Evolutionary conservation across 2,113 vertebrate species (phyloP).

Genomic region (Silurus meridionalis): DNA sequence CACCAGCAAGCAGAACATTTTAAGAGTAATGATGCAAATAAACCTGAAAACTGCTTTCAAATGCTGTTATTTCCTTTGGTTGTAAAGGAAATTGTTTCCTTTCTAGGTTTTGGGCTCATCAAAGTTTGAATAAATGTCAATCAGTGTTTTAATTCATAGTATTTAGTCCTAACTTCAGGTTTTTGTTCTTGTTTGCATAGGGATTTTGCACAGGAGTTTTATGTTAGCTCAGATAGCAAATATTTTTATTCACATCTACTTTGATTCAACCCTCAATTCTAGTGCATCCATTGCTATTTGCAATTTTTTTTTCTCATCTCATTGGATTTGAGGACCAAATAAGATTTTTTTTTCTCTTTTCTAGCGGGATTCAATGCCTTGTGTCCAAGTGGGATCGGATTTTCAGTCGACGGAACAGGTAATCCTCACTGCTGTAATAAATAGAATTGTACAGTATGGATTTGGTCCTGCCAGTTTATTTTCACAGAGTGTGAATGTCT

Average conservation of each 20-base stretch:
- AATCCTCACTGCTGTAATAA: slow-evolving; percentile 41
- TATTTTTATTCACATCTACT: not conserved
- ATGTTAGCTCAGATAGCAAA: not conserved
- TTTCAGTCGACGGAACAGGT: slow-evolving; percentile 80
- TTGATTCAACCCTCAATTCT: no score
- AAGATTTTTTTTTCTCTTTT: slow-evolving; percentile 9
- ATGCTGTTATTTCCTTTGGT: no score
- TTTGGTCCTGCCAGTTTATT: not conserved
- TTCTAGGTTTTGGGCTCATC: no score
- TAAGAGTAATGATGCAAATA: no score
- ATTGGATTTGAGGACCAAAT: not conserved
- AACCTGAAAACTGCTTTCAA: no score
- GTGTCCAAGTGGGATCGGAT: slow-evolving; percentile 76
- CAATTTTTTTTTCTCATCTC: not conserved
- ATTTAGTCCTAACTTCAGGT: not conserved
- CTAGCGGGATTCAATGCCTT: slow-evolving; percentile 78
- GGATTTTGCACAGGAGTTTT: no score
- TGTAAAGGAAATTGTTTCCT: no score
- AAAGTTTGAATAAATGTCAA: no score
- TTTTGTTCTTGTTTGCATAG: not conserved
- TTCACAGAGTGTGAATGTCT: not conserved
- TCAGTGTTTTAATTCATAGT: no score
- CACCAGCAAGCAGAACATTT: no score
- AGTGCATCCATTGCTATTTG: not conserved
- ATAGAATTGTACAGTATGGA: not conserved